These are phyloP conservation scores for Manduca sexta DNA, from an alignment of 1,140 invertebrate genomes.

Conservation along the genomic window DNA sequence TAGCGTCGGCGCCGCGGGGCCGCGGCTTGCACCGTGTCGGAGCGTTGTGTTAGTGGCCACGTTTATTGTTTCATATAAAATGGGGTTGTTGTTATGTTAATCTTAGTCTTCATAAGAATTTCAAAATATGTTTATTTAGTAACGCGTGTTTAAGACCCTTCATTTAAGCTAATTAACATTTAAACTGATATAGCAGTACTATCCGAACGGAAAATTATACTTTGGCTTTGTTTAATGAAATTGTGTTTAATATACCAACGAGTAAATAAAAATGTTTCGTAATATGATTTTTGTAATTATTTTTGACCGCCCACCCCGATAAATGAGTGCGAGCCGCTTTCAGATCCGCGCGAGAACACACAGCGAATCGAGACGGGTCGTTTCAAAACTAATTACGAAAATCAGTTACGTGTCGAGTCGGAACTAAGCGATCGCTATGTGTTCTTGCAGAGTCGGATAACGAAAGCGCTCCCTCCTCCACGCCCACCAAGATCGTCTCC, in stretches of 20 bases:
- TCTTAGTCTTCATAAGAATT: conserved; percentile 57
- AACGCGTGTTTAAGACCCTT: conserved; percentile 51
- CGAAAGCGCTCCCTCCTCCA: conserved; percentile 76
- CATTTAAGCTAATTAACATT: conserved; percentile 54
- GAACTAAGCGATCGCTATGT: conserved; percentile 66
- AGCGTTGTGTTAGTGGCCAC: not conserved
- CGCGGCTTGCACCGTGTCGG: not conserved
- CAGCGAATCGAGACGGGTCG: conserved; percentile 43
- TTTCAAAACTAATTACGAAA: conserved; percentile 68
- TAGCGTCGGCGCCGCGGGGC: not conserved
- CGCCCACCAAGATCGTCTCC: conserved; percentile 70
- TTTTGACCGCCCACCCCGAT: conserved; percentile 56
- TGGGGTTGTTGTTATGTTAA: conserved; percentile 66
- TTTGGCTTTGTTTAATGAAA: conserved; percentile 67
- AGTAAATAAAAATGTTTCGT: conserved; percentile 69
- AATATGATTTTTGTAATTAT: conserved; percentile 72
- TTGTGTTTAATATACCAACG: conserved; percentile 69
- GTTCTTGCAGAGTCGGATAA: conserved; percentile 83
- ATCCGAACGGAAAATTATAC: conserved; percentile 40
- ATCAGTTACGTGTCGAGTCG: conserved; percentile 31
- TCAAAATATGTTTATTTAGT: conserved; percentile 53
- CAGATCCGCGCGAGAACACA: conserved; percentile 55
- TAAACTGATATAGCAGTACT: conserved; percentile 51
- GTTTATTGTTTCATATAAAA: conserved; percentile 41
- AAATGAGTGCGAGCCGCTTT: conserved; percentile 27